Evolutionary conservation across 2,797 vertebrate genomes (phyloP).

Genomic region (Rhinoraja longicauda): DNA sequence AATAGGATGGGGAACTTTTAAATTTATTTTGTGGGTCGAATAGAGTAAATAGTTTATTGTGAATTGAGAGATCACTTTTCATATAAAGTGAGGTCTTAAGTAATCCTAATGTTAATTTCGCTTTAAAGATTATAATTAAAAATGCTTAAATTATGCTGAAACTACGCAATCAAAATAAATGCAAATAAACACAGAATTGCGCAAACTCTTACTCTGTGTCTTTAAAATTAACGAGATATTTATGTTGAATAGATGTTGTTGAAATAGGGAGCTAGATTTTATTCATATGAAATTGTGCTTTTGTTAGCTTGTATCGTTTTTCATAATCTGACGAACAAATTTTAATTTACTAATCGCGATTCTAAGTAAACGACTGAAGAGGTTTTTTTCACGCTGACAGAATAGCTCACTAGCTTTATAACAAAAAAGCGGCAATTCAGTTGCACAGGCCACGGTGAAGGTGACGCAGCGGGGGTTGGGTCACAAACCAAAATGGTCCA

Average conservation of each 20-base stretch:
- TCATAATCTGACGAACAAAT: not conserved
- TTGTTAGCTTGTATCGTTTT: not conserved
- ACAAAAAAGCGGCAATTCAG: slow-evolving; percentile 8
- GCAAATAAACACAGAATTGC: not conserved
- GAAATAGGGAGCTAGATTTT: not conserved
- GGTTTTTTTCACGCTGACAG: not conserved
- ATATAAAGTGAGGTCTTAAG: not conserved
- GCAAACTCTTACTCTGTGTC: too few species aligned
- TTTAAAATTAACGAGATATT: not conserved
- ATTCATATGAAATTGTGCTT: not conserved
- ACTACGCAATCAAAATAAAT: not conserved
- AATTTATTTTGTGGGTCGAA: not conserved
- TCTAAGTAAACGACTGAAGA: not conserved
- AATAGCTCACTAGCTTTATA: not conserved
- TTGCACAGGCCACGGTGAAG: slow-evolving; percentile 35
- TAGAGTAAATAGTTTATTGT: not conserved
- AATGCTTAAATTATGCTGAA: not conserved
- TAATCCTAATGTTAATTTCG: not conserved
- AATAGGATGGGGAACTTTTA: not conserved
- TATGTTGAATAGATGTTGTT: not conserved
- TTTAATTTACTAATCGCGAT: slow-evolving; percentile 13
- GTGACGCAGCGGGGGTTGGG: slow-evolving; percentile 33
- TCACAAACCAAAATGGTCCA: slow-evolving; percentile 18
- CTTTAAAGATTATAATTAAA: not conserved
- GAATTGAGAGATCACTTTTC: not conserved